Evolutionary conservation across 2,888 invertebrate genomes (phyloP), one percentile per base, ranked within the genome.

Genomic region (Hartigia nigra): DNA sequence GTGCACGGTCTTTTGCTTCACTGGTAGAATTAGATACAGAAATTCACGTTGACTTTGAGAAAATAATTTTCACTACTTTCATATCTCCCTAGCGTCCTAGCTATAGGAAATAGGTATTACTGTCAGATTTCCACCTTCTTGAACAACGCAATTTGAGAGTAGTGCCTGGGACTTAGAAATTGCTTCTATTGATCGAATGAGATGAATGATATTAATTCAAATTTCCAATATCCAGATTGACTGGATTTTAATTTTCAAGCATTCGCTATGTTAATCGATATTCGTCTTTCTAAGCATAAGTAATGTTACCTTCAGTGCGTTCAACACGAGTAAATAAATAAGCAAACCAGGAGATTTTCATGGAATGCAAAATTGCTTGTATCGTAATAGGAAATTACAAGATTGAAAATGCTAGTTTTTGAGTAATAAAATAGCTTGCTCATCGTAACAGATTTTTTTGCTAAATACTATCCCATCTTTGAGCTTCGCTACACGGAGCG

Each of bases 71-170:
- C 23, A 23, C 55, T 23, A 5, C 55, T 55, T 55, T 55, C 23
- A 9, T 9, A 55, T 55, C 23, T 23, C 55, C 55, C 0, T 55
- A 5, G 23, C 55, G 55, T 55, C 23, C n/a, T n/a, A n/a, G 23
- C 23, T 55, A 9, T 72, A 72, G 75, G 39, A 70, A 75, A 72
- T 78, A 75, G 37, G 32, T 31, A 34, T 32, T 31, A 31, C 37
- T 55, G 39, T 9, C 55, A 55, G 55, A 23, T 23, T 55, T 23
- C 55, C 55, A 55, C 55, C 23, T 55, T 23, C 55, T 23, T 55
- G 55, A 55, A 55, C 14, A 55, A 55, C 23, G 55, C 55, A 55
- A 55, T 55, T 23, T 23, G 55, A 55, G 5, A 2, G 55, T 23
- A 55, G 55, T 55, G 23, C 55, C 55, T 55, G 55, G 14, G 55